Conservation (phyloP, 2,888 invertebrate species). For the Patella caerulea region DNA sequence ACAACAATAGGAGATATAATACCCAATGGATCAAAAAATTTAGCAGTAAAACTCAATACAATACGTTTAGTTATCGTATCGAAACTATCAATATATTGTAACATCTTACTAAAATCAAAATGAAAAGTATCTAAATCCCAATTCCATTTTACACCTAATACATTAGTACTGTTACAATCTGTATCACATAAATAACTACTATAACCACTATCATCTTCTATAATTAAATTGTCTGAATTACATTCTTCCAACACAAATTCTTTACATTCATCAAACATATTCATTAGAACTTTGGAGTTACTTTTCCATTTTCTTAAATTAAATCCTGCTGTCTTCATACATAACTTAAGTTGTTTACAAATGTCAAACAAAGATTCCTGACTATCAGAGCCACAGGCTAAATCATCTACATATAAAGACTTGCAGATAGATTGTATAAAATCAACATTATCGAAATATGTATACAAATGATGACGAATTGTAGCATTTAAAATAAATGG, state of each 20-base stretch:
- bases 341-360: not conserved
- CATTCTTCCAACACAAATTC: not conserved
- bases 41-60: no score
- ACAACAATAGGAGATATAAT: not conserved
- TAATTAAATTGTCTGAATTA: not conserved
- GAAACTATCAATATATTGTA: not conserved
- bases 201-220: not conserved
- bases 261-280: conserved; percentile 1
- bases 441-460: not conserved
- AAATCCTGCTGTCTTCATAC: not conserved
- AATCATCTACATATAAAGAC: not conserved
- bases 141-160: conserved; percentile 1
- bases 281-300: not conserved
- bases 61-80: not conserved
- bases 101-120: conserved; percentile 1
- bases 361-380: not conserved
- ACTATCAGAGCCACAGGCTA: not conserved
- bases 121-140: not conserved
- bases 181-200: not conserved
- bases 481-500: conserved; percentile 6
- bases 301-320: not conserved
- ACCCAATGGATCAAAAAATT: no score
- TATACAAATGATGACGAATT: not conserved
- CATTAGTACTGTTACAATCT: not conserved
- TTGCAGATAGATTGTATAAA: not conserved